Evolutionary conservation across 2,113 vertebrate species (phyloP), one percentile per base, ranked within the genome.

Genomic region (Brachyhypopomus occidentalis): DNA sequence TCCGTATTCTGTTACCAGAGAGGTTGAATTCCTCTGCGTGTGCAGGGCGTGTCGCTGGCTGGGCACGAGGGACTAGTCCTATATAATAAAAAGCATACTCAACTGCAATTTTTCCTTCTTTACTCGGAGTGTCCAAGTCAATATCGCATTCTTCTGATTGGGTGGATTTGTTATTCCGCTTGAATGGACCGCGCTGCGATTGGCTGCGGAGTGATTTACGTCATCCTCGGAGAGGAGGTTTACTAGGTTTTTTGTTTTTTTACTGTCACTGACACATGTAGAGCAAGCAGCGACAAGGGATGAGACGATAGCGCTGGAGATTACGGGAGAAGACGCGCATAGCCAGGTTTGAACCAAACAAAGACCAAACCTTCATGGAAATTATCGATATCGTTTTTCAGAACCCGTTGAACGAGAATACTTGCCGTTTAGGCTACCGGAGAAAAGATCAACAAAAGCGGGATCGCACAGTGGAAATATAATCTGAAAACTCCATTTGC

Each of bases 191-290:
- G 89, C 80, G 83, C 83, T 84, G 84, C 75, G 93, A 96, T 96
- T 97, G 97, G 96, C 90, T 89, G 89, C 72, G 56, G 41, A 70
- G 71, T 70, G 84, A 74, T 89, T 92, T 89, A 91, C 96, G 97
- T 95, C 90, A 93, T 89, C 90, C 85, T 88, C 84, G 83, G 89
- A 91, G 92, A 92, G 88, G 90, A 90, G 90, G 86, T 94, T 93
- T 92, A 91, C 93, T 93, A 94, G 94, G 94, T 94, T 90, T 95
- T 93, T 79, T 91, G 1, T 62, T 75, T 19, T 19, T 60, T 55
- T 25, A 7, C 58, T 95, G 95, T 97, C 96, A 96, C 93, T 94
- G 95, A 95, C 96, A 97, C 96, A 97, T 95, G 96, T 94, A 92
- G 91, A 91, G 87, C 88, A 83, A 52, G 12, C 84, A 83, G 85